These are phyloP conservation scores for Pygoscelis adeliae DNA, from an alignment of 2,113 vertebrate genomes.

Conservation along the genomic window DNA sequence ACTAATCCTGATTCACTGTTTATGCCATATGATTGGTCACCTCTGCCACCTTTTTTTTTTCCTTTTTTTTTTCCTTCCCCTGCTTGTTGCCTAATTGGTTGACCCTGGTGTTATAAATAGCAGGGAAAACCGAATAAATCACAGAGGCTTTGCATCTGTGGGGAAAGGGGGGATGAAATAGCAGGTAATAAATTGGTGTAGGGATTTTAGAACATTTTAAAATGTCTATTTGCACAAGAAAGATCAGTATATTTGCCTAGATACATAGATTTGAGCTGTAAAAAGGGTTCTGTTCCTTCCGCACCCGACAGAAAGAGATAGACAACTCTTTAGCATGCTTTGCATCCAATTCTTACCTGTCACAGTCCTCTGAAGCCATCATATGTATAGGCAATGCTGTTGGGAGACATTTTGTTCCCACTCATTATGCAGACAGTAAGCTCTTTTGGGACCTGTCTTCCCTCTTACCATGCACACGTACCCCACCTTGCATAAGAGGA, in stretches of 20 bases:
- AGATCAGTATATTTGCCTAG: background rate
- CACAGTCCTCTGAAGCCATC: background rate
- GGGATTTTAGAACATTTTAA: background rate
- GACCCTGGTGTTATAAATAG: background rate
- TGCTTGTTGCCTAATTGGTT: background rate
- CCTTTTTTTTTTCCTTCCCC: background rate
- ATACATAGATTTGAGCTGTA: background rate
- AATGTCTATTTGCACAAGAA: background rate
- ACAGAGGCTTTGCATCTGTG: background rate
- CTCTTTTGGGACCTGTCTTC: background rate
- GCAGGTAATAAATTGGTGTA: background rate
- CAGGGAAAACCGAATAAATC: background rate
- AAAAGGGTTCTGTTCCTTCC: background rate
- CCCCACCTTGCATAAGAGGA: background rate
- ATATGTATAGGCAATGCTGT: background rate
- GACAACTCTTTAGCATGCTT: background rate
- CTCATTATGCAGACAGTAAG: background rate
- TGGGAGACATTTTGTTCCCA: background rate
- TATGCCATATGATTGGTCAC: constrained; percentile 27
- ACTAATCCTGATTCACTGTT: constrained; percentile 36
- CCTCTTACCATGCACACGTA: background rate
- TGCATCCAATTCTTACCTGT: background rate
- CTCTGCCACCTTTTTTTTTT: background rate
- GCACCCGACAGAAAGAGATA: background rate
- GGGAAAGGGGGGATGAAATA: background rate